Evolutionary conservation across 2,888 invertebrate genomes (phyloP).

Genomic region (Vandiemenella viatica): DNA sequence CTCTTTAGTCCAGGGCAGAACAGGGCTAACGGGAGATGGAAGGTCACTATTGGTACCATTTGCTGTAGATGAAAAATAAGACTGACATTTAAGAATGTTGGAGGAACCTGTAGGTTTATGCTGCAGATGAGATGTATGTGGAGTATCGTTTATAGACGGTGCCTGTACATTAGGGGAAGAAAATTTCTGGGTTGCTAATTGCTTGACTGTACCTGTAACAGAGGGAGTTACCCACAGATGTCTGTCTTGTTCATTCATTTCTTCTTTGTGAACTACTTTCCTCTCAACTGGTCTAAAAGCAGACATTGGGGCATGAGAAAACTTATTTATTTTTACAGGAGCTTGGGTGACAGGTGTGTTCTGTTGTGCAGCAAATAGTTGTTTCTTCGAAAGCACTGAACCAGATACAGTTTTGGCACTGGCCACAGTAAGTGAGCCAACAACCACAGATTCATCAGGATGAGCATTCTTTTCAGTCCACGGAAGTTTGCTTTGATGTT

Average conservation of each 20-base stretch:
- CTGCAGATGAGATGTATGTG: neutral
- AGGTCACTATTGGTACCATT: neutral
- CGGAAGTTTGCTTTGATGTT: conserved; percentile 20
- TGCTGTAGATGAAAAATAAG: neutral
- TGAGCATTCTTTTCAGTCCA: conserved; percentile 14
- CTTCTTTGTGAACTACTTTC: conserved; percentile 1
- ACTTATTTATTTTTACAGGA: conserved; percentile 43
- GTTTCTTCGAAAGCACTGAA: conserved; percentile 12
- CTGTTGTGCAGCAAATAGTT: conserved; percentile 15
- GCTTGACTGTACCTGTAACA: conserved; percentile 19
- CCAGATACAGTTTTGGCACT: conserved; percentile 4
- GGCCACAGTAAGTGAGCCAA: conserved; percentile 29
- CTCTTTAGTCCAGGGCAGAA: conserved; percentile 16
- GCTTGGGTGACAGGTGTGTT: conserved; percentile 12
- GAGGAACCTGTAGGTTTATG: neutral
- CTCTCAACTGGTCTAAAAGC: conserved; percentile 45
- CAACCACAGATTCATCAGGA: conserved; percentile 27
- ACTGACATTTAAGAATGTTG: neutral
- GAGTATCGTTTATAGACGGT: conserved; percentile 2
- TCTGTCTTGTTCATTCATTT: conserved; percentile 15
- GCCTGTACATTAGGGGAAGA: conserved; percentile 9
- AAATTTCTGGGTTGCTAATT: conserved; percentile 28
- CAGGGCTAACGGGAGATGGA: conserved; percentile 14
- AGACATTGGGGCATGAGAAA: conserved; percentile 62
- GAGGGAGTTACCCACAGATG: conserved; percentile 15